These are phyloP conservation scores for Tethea ocularis DNA, from an alignment of 2,888 invertebrate genomes.

Conservation along the genomic window DNA sequence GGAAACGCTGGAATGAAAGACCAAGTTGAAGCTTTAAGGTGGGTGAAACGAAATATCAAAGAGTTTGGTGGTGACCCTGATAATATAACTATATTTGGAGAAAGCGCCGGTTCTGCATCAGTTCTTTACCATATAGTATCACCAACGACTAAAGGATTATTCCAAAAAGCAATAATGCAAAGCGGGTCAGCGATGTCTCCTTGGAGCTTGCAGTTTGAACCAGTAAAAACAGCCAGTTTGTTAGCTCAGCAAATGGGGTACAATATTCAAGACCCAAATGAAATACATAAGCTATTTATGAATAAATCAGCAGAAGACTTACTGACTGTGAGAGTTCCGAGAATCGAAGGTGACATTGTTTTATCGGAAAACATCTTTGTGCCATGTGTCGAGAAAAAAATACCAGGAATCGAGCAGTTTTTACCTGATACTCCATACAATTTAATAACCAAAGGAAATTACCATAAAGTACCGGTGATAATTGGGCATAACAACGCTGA, in stretches of 20 bases:
- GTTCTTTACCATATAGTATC: slow-evolving; percentile 68
- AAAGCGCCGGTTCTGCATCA: slow-evolving; percentile 74
- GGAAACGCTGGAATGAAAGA: slow-evolving; percentile 76
- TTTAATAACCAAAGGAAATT: slow-evolving; percentile 52
- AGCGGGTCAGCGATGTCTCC: slow-evolving; percentile 71
- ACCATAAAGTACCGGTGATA: slow-evolving; percentile 64
- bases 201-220: slow-evolving; percentile 72
- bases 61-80: slow-evolving; percentile 71
- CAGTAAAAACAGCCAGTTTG: slow-evolving; percentile 55
- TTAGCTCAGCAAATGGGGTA: slow-evolving; percentile 59
- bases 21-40: slow-evolving; percentile 67
- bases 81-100: slow-evolving; percentile 71
- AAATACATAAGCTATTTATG: slow-evolving; percentile 58
- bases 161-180: slow-evolving; percentile 69
- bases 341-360: slow-evolving; percentile 61
- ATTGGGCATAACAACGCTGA: slow-evolving; percentile 71
- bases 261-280: slow-evolving; percentile 49
- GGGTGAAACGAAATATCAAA: slow-evolving; percentile 65
- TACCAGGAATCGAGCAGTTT: slow-evolving; percentile 51
- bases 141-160: slow-evolving; percentile 68
- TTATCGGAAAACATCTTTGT: slow-evolving; percentile 73
- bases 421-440: slow-evolving; percentile 63
- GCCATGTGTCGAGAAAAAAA: slow-evolving; percentile 63
- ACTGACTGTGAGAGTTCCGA: slow-evolving; percentile 58
- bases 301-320: slow-evolving; percentile 48